These are phyloP conservation scores for Brachypodius melanocephalos DNA, from an alignment of 2,113 vertebrate species.

Conservation along the genomic window DNA sequence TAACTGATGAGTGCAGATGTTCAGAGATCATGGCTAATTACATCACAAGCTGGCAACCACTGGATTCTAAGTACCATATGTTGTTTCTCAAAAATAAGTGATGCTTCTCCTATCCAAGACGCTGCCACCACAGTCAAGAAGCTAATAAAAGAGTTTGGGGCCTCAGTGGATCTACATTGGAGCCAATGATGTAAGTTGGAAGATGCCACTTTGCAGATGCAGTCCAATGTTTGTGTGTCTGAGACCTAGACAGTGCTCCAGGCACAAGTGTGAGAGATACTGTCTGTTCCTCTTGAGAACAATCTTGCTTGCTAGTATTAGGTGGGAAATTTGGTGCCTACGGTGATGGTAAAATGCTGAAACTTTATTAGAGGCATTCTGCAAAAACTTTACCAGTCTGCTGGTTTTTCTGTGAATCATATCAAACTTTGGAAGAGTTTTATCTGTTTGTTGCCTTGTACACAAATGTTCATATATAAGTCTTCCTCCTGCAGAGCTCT, in stretches of 20 bases:
- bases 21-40: slow-evolving; percentile 60
- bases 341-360: background rate
- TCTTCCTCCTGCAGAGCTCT: accelerated
- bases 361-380: background rate
- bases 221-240: background rate
- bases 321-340: background rate
- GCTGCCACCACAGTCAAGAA: slow-evolving; percentile 33
- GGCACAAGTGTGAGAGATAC: background rate
- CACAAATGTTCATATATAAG: background rate
- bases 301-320: background rate
- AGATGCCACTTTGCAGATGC: background rate
- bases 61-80: slow-evolving; percentile 60
- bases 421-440: background rate
- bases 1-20: slow-evolving; percentile 54
- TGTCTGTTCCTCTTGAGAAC: background rate
- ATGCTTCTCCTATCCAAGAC: slow-evolving; percentile 18
- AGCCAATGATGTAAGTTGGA: background rate
- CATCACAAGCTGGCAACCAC: slow-evolving; percentile 61
- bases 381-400: background rate
- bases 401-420: background rate
- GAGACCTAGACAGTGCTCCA: background rate
- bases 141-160: background rate
- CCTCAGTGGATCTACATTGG: background rate
- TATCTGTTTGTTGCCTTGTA: background rate
- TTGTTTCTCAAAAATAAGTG: slow-evolving; percentile 54